Evolutionary conservation across 2,113 vertebrate genomes (phyloP).

Genomic region (Fulica atra): DNA sequence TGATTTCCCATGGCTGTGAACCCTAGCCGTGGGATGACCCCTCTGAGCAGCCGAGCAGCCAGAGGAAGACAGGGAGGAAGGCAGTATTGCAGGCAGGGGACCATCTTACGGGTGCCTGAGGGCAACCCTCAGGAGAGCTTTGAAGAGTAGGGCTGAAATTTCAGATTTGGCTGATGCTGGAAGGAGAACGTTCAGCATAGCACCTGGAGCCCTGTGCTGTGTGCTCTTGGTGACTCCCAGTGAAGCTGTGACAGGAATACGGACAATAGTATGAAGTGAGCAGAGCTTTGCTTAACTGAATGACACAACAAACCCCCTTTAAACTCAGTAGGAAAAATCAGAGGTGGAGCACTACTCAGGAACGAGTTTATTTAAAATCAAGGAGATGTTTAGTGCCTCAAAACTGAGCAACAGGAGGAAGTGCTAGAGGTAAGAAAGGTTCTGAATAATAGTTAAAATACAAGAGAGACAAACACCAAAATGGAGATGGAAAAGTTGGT

Average conservation of each 20-base stretch:
- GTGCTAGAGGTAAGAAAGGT: not conserved
- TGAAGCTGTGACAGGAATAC: not conserved
- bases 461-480: not conserved
- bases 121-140: not conserved
- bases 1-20: not conserved
- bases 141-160: not conserved
- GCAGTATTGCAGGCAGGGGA: not conserved
- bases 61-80: not conserved
- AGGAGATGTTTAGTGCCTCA: not conserved
- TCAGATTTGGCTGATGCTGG: not conserved
- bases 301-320: not conserved
- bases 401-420: not conserved
- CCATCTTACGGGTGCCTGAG: not conserved
- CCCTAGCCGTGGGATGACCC: not conserved
- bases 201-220: no score
- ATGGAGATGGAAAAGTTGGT: rapidly evolving
- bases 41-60: not conserved
- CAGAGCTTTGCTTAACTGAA: not conserved
- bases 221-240: not conserved
- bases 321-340: not conserved
- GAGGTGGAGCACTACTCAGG: not conserved
- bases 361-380: not conserved
- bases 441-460: not conserved
- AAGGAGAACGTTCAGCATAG: not conserved
- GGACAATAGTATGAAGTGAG: no score